phyloP scores from a whole-genome alignment of 2,888 invertebrate genomes.

The Fragum fragum region DNA sequence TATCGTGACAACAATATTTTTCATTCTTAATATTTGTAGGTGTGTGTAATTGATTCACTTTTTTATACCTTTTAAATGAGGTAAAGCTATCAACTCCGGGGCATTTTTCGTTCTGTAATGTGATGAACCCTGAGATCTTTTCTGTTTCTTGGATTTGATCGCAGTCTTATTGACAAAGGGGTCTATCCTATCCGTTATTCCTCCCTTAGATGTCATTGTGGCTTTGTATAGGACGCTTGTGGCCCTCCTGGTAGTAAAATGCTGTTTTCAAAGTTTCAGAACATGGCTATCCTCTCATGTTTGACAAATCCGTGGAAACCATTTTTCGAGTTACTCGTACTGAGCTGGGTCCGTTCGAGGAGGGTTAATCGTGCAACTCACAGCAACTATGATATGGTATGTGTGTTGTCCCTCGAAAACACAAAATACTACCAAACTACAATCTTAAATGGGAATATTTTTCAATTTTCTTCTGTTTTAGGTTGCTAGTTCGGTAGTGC shows the following conservation, averaged over 20 bases:
- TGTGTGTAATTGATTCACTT: no score
- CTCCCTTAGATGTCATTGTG: constrained; percentile 77
- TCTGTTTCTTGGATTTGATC: constrained; percentile 99
- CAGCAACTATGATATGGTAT: constrained; percentile 16
- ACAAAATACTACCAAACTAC: constrained; percentile 13
- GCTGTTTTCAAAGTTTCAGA: constrained; percentile 61
- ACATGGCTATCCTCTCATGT: constrained; percentile 77
- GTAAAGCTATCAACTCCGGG: constrained; percentile 98
- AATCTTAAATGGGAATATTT: constrained; percentile 33
- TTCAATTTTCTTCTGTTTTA: constrained; percentile 67
- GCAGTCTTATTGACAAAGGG: constrained; percentile 97
- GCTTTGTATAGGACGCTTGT: constrained; percentile 47
- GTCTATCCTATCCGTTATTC: constrained; percentile 97
- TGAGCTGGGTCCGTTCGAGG: constrained; percentile 20
- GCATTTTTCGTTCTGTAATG: constrained; percentile 99
- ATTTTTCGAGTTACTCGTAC: constrained; percentile 54
- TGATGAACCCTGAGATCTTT: constrained; percentile 99
- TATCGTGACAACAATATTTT: no score
- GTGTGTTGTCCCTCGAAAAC: constrained; percentile 35
- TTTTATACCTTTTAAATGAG: constrained; percentile 98
- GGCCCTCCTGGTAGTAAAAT: constrained; percentile 34
- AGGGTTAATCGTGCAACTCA: constrained; percentile 4
- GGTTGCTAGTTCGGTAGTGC: constrained; percentile 79
- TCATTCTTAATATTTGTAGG: no score
- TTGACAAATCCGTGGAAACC: constrained; percentile 78